Conservation (phyloP, 2,797 vertebrate species). For the Dendrocincla fuliginosa region DNA sequence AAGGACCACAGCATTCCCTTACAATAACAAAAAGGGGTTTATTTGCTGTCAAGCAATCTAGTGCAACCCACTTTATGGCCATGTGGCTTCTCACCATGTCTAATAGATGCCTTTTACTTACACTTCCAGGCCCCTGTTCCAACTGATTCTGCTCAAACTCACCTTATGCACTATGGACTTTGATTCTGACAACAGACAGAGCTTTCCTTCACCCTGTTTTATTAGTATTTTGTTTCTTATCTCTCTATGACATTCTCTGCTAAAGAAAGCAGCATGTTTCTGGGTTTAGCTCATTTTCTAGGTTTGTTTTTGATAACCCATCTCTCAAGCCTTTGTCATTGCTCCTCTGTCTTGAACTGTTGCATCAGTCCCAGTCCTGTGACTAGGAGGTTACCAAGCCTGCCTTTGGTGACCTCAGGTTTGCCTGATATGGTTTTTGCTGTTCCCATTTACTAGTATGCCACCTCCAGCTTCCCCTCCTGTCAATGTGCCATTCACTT, state of each 20-base stretch:
- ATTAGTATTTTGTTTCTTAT: background rate
- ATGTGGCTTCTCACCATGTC: background rate
- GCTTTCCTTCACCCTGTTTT: background rate
- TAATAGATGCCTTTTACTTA: background rate
- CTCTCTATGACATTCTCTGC: background rate
- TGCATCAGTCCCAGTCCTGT: background rate
- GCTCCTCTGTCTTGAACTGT: background rate
- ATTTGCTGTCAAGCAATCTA: background rate
- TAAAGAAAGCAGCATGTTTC: background rate
- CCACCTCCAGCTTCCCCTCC: background rate
- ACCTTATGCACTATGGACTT: background rate
- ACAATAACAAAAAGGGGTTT: background rate
- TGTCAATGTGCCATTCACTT: background rate
- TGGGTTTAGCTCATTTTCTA: background rate
- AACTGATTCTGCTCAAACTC: background rate
- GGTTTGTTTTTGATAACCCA: background rate
- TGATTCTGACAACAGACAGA: background rate
- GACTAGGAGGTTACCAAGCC: background rate
- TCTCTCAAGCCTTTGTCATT: background rate
- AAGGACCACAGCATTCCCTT: background rate
- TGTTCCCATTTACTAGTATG: background rate
- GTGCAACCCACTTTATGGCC: background rate
- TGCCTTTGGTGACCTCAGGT: background rate
- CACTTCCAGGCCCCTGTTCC: background rate
- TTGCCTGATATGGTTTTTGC: background rate